Evolutionary conservation across 2,113 vertebrate species (phyloP).

Genomic region (Pyxicephalus adspersus): DNA sequence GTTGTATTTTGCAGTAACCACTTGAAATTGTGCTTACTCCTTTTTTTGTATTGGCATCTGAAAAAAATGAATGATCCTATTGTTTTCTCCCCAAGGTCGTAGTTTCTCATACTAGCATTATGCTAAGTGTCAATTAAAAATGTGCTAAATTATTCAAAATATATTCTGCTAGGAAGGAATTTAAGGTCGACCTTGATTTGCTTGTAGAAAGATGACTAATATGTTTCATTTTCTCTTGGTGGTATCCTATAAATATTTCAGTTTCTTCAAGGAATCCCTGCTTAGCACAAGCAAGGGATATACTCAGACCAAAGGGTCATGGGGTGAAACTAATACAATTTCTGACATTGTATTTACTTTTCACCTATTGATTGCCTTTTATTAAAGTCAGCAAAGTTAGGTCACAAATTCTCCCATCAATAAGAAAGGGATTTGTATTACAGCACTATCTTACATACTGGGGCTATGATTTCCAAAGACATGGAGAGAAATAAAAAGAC

Average conservation of each 20-base stretch:
- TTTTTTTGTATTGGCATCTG: too few relatives aligned
- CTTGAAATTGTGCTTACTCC: too few relatives aligned
- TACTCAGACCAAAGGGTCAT: neutral
- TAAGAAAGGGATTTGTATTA: neutral
- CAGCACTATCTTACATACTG: neutral
- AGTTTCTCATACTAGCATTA: slow-evolving; percentile 5
- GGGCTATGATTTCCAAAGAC: too few relatives aligned
- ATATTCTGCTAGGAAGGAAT: slow-evolving; percentile 2
- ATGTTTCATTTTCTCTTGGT: neutral
- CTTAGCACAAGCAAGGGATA: neutral
- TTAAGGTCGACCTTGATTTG: slow-evolving; percentile 20
- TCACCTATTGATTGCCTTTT: neutral
- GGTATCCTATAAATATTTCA: slow-evolving; percentile 6
- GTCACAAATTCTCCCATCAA: neutral
- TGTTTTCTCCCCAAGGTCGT: neutral
- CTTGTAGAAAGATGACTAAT: slow-evolving; percentile 1
- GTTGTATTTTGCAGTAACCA: too few relatives aligned
- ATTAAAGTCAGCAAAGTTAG: neutral
- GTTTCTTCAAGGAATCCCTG: neutral
- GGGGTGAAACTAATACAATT: slow-evolving; percentile 15
- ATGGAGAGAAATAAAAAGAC: too few relatives aligned
- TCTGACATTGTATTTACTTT: neutral
- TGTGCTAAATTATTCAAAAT: slow-evolving; percentile 26
- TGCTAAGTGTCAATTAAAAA: slow-evolving; percentile 8
- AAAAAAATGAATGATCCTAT: too few relatives aligned